These are phyloP conservation scores for Euschistus heros DNA, from an alignment of 1,140 invertebrate genomes.

Conservation along the genomic window DNA sequence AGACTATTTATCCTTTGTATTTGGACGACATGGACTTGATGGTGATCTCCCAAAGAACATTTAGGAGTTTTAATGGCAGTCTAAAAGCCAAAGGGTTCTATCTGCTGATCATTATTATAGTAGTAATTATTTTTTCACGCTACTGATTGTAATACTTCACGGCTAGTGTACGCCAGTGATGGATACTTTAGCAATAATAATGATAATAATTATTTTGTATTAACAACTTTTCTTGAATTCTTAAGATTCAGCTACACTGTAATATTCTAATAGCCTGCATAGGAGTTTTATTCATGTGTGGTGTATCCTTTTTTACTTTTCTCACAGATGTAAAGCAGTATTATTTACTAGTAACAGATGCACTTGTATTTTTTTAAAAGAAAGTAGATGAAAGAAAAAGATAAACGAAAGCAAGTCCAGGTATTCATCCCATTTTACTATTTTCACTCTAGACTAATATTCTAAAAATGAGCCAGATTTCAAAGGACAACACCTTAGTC, in stretches of 20 bases:
- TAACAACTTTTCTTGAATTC: constrained; percentile 21
- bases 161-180: constrained; percentile 23
- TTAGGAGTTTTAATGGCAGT: constrained; percentile 23
- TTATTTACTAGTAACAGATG: constrained; percentile 24
- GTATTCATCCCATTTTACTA: constrained; percentile 10
- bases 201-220: constrained; percentile 25
- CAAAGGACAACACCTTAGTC: too few relatives aligned
- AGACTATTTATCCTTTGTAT: constrained; percentile 2
- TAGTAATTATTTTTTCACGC: constrained; percentile 20
- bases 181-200: constrained; percentile 18
- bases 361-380: constrained; percentile 16
- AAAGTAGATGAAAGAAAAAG: constrained; percentile 25
- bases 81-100: constrained; percentile 25
- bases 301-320: constrained; percentile 18
- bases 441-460: too few relatives aligned
- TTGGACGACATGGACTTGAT: constrained; percentile 18
- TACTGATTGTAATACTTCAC: constrained; percentile 23
- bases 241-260: constrained; percentile 23
- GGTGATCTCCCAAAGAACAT: constrained; percentile 21
- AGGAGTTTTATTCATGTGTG: constrained; percentile 23
- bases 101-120: constrained; percentile 17
- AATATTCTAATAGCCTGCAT: constrained; percentile 26
- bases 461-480: too few relatives aligned
- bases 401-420: constrained; percentile 22
- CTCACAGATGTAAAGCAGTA: constrained; percentile 23